Evolutionary conservation across 2,888 invertebrate genomes (phyloP).

Genomic region (Panorpa germanica): DNA sequence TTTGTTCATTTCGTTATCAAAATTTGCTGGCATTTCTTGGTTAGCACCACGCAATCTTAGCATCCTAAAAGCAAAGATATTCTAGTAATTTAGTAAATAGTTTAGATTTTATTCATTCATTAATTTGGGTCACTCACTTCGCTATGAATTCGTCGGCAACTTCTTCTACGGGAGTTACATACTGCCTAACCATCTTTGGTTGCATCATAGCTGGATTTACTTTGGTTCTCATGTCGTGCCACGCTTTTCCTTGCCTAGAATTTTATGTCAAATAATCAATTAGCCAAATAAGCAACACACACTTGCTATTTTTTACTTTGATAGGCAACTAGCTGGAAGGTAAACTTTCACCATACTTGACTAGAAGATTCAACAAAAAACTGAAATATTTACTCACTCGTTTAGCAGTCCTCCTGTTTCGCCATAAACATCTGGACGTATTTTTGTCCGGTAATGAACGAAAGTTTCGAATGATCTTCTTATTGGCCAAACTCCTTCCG

Average conservation of each 20-base stretch:
- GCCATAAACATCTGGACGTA: constrained; percentile 22
- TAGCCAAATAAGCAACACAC: constrained; percentile 21
- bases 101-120: background rate
- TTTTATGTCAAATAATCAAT: no score
- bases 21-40: constrained; percentile 23
- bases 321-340: constrained; percentile 21
- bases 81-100: background rate
- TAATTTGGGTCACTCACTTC: constrained; percentile 20
- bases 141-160: constrained; percentile 25
- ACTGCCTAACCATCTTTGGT: constrained; percentile 33
- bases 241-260: constrained; percentile 38
- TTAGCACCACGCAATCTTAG: constrained; percentile 18
- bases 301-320: constrained; percentile 25
- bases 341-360: constrained; percentile 29
- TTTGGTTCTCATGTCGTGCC: constrained; percentile 43
- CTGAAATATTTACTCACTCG: no score
- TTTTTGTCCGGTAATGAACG: constrained; percentile 20
- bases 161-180: constrained; percentile 27
- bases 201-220: constrained; percentile 47
- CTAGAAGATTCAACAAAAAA: constrained; percentile 34
- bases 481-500: constrained; percentile 26
- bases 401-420: constrained; percentile 16
- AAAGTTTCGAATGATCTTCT: constrained; percentile 22
- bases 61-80: constrained; percentile 19
- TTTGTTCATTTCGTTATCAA: constrained; percentile 32